These are phyloP conservation scores for Steinernema scapterisci DNA, from an alignment of 2,888 invertebrate genomes.

Conservation along the genomic window DNA sequence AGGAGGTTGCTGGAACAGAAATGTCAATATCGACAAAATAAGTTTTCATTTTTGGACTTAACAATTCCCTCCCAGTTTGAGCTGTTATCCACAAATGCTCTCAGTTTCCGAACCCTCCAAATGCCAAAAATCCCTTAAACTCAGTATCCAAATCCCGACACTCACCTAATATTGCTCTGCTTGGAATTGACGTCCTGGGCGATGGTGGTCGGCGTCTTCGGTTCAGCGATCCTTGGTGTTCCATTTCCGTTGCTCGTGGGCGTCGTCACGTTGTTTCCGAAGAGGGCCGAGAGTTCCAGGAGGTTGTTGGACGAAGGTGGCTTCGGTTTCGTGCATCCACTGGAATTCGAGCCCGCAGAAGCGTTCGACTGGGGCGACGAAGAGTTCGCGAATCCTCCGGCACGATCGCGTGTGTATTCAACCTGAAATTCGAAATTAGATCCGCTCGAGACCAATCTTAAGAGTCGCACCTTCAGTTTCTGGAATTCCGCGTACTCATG, in stretches of 20 bases:
- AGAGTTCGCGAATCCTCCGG: background rate
- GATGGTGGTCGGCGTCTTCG: background rate
- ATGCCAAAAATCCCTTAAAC: too few relatives aligned
- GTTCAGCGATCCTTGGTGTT: background rate
- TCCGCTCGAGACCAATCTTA: background rate
- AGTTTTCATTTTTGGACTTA: too few relatives aligned
- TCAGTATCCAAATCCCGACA: background rate
- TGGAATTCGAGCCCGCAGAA: background rate
- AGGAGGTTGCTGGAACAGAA: conserved; percentile 39
- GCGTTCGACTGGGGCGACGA: conserved; percentile 14
- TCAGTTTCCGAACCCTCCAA: too few relatives aligned
- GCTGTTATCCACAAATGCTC: too few relatives aligned
- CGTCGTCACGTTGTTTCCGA: background rate
- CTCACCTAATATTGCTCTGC: background rate
- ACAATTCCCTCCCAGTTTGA: too few relatives aligned
- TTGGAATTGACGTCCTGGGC: conserved; percentile 2
- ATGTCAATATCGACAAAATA: too few relatives aligned
- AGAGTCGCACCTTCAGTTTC: conserved; percentile 55
- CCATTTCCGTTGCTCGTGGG: conserved; percentile 7
- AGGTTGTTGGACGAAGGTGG: background rate
- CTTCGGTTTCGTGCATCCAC: background rate
- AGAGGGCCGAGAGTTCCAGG: background rate
- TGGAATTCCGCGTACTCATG: conserved; percentile 65
- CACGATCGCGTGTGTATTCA: conserved; percentile 51
- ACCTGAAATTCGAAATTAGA: conserved; percentile 39